Conservation (phyloP, 1,140 invertebrate species). For the Reticulitermes speratus region DNA sequence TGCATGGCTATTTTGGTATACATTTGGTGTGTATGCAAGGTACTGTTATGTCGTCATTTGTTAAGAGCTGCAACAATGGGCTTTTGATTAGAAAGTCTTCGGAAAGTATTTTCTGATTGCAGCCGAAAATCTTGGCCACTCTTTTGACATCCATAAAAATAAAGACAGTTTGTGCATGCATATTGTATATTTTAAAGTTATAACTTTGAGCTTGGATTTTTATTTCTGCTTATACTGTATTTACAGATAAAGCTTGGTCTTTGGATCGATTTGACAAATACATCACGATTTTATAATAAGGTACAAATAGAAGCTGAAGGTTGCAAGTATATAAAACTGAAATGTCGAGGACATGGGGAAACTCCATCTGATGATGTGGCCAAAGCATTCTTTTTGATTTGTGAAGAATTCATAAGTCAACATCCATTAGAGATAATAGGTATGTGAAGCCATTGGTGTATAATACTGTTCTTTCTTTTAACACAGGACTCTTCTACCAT, state of each 20-base stretch:
- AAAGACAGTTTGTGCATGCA: too few relatives aligned
- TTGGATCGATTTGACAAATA: conserved; percentile 97
- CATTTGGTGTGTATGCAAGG: too few relatives aligned
- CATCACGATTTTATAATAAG: conserved; percentile 87
- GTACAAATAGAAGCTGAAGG: conserved; percentile 69
- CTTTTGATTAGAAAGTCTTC: too few relatives aligned
- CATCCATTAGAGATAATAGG: conserved; percentile 78
- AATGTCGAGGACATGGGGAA: conserved; percentile 83
- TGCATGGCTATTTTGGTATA: too few relatives aligned
- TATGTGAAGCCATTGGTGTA: conserved; percentile 31
- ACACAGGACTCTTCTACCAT: background rate
- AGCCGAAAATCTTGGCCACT: too few relatives aligned
- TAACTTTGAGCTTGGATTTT: too few relatives aligned
- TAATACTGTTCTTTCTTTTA: too few relatives aligned
- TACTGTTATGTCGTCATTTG: too few relatives aligned
- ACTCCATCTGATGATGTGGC: conserved; percentile 77
- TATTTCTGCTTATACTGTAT: background rate
- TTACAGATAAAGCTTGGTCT: conserved; percentile 80
- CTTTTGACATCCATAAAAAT: too few relatives aligned
- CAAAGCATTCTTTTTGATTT: conserved; percentile 72
- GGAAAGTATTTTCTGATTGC: too few relatives aligned
- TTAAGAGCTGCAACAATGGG: too few relatives aligned
- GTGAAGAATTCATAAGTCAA: conserved; percentile 74
- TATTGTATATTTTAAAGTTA: too few relatives aligned
- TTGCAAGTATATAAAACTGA: conserved; percentile 82